phyloP scores from a whole-genome alignment of 2,113 vertebrate genomes.

The Mustela nigripes region DNA sequence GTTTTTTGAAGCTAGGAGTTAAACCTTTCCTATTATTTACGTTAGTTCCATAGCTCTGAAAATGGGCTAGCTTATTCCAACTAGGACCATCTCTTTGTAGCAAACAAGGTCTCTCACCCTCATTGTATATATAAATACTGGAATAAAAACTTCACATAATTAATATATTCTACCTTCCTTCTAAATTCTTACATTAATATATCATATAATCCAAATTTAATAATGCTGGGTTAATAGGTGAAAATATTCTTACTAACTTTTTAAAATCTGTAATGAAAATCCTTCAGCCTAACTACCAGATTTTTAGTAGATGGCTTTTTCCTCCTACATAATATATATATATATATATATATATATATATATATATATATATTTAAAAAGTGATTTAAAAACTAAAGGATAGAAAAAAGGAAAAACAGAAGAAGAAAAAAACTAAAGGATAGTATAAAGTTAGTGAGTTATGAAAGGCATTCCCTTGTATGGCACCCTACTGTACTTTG shows the following conservation, averaged over 20 bases:
- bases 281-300: background rate
- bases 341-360: background rate
- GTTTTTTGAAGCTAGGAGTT: background rate
- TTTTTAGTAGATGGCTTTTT: background rate
- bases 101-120: background rate
- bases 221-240: background rate
- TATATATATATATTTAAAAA: background rate
- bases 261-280: conserved; percentile 35
- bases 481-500: conserved; percentile 1
- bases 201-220: background rate
- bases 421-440: background rate
- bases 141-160: background rate
- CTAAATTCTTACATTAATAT: background rate
- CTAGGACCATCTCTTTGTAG: background rate
- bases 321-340: background rate
- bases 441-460: conserved; percentile 12
- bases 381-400: background rate
- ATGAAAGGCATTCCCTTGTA: background rate
- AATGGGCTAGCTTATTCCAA: background rate
- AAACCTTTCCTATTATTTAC: background rate
- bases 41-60: background rate
- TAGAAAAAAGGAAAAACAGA: background rate
- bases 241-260: background rate
- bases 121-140: background rate
- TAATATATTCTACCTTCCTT: background rate